These are phyloP conservation scores for Ciconia nigra DNA, from an alignment of 2,797 vertebrate species.

Conservation along the genomic window DNA sequence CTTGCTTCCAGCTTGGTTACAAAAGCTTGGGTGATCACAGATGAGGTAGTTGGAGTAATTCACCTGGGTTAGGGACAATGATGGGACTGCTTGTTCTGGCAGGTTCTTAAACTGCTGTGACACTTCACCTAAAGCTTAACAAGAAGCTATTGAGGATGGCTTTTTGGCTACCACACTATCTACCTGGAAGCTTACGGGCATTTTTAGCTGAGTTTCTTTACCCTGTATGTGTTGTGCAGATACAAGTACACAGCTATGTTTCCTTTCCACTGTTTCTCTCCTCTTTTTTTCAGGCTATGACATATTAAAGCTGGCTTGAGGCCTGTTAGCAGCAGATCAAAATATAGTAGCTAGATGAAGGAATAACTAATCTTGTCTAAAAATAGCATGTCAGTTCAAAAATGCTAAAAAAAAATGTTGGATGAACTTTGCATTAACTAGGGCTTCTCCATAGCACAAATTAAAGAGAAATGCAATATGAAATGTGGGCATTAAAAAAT, in stretches of 20 bases:
- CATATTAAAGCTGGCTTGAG: background rate
- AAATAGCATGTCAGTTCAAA: background rate
- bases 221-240: background rate
- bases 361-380: constrained; percentile 5
- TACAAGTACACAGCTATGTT: background rate
- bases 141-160: background rate
- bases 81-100: background rate
- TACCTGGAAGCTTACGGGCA: background rate
- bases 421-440: background rate
- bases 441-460: background rate
- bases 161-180: background rate
- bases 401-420: background rate
- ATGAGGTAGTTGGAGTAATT: background rate
- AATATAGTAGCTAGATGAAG: background rate
- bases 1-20: background rate
- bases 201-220: background rate
- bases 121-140: background rate
- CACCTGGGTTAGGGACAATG: background rate
- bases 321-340: constrained; percentile 1
- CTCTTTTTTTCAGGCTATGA: background rate
- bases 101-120: background rate
- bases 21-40: background rate
- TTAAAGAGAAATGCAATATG: background rate
- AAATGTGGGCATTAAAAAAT: constrained; percentile 2
- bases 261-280: background rate